These are phyloP conservation scores for Corydoras sp. DNA, from an alignment of 2,113 vertebrate species.

Conservation along the genomic window DNA sequence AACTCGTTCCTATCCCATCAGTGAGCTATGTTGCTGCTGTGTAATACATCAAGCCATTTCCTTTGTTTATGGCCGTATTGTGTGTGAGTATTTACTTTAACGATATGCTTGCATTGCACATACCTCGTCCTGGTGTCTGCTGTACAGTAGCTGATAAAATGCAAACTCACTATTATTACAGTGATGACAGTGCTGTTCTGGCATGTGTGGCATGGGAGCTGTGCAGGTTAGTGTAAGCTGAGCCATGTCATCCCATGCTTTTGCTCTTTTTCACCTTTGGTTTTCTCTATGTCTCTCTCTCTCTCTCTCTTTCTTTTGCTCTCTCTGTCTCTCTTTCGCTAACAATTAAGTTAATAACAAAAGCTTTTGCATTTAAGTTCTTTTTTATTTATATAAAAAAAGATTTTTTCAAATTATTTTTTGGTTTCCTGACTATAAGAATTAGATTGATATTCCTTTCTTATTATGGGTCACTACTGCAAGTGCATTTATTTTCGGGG, in stretches of 20 bases:
- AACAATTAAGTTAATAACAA: too few relatives aligned
- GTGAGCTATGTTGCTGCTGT: too few relatives aligned
- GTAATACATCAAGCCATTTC: not conserved
- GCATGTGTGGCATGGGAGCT: conserved; percentile 47
- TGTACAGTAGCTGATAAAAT: conserved; percentile 37
- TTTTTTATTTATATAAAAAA: too few relatives aligned
- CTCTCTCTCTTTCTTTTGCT: conserved; percentile 21
- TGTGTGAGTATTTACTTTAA: not conserved
- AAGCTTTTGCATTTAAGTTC: too few relatives aligned
- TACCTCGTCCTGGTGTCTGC: conserved; percentile 7
- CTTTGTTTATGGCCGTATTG: conserved; percentile 1
- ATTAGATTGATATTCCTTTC: too few relatives aligned
- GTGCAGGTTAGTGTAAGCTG: conserved; percentile 37
- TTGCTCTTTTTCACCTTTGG: not conserved
- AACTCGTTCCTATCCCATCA: too few relatives aligned
- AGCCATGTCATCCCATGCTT: not conserved
- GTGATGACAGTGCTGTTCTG: conserved; percentile 50
- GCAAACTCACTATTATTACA: conserved; percentile 58
- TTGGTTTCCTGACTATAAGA: too few relatives aligned
- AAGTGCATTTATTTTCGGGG: too few relatives aligned
- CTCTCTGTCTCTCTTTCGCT: not conserved
- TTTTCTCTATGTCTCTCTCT: not conserved
- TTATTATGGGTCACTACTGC: too few relatives aligned
- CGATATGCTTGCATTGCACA: not conserved
- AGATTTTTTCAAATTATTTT: too few relatives aligned